Evolutionary conservation across 2,888 invertebrate genomes (phyloP).

Genomic region (Chloroclystis v-ata): DNA sequence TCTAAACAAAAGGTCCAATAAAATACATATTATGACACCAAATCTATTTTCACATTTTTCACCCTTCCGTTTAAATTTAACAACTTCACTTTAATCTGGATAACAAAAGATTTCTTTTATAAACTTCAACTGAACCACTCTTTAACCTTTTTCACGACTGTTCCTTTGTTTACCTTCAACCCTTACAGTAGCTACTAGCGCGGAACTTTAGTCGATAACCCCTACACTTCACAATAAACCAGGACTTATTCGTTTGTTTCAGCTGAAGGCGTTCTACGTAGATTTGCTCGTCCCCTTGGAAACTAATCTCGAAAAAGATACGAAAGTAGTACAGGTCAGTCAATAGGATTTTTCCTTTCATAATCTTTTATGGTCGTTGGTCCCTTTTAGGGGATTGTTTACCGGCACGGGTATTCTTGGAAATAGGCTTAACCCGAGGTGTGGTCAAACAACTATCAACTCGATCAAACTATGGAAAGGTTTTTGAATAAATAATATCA

Average conservation of each 20-base stretch:
- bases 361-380: conserved; percentile 52
- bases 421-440: conserved; percentile 37
- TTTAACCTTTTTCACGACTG: conserved; percentile 20
- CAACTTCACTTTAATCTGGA: not conserved
- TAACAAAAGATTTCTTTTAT: conserved; percentile 1
- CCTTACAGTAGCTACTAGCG: conserved; percentile 22
- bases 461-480: conserved; percentile 35
- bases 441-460: conserved; percentile 57
- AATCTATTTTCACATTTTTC: too few relatives aligned
- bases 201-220: conserved; percentile 26
- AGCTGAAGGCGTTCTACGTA: conserved; percentile 96
- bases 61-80: not conserved
- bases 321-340: conserved; percentile 92
- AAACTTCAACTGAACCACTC: conserved; percentile 3
- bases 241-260: conserved; percentile 56
- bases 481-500: conserved; percentile 30
- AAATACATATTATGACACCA: too few relatives aligned
- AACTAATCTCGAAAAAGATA: conserved; percentile 95
- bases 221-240: conserved; percentile 36
- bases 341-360: conserved; percentile 48
- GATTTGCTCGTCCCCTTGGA: conserved; percentile 95
- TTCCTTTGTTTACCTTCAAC: conserved; percentile 27
- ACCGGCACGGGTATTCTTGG: conserved; percentile 37
- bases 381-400: conserved; percentile 52
- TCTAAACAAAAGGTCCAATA: too few relatives aligned